Evolutionary conservation across 2,113 vertebrate species (phyloP), one percentile per base, ranked within the genome.

Genomic region (Sorex fumeus): DNA sequence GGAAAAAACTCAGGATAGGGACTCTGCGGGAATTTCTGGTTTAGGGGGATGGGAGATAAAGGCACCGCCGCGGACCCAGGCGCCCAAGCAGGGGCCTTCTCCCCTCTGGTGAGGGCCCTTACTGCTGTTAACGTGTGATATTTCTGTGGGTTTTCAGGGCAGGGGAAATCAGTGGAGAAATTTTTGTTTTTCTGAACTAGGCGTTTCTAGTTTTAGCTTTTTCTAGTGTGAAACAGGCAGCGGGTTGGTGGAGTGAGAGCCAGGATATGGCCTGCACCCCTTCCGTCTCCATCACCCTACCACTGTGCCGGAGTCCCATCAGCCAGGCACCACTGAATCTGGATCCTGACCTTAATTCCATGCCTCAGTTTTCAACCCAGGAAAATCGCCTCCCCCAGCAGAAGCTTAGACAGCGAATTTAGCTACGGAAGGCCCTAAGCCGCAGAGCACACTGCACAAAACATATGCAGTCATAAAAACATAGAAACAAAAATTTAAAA

Each of bases 401-500:
- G 81, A 91, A 89, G 80, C 50, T 67, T 62, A 64, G 64, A 78
- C 67, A 25, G 7, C 84, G 62, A 77, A 36, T n/a, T 45, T 78
- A 30, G 64, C 43, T 71, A 82, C 82, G 57, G 53, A 90, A 60
- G 78, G 57, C 57, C 40, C 40, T 40, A 40, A 40, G 40, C 40
- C 40, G 57, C 57, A 60, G 57, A 5, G 57, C 23, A 90, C 11
- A 19, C 53, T 86, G 84, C 50, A 62, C 45, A 84, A 88, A 79
- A 87, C 62, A 62, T 71, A 50, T 18, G 34, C 71, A 88, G 34
- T 64, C 66, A 72, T 28, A 95, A 77, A 87, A 92, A 77, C 57
- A 32, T 3, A 11, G 64, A 88, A 94, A 94, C 72, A 78, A 57
- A 94, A 77, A 71, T 70, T 87, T 76, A 87, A 92, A 87, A 15